Base-by-base conservation (phyloP, 2,113 vertebrate genomes). In the Pleuronectes platessa region DNA sequence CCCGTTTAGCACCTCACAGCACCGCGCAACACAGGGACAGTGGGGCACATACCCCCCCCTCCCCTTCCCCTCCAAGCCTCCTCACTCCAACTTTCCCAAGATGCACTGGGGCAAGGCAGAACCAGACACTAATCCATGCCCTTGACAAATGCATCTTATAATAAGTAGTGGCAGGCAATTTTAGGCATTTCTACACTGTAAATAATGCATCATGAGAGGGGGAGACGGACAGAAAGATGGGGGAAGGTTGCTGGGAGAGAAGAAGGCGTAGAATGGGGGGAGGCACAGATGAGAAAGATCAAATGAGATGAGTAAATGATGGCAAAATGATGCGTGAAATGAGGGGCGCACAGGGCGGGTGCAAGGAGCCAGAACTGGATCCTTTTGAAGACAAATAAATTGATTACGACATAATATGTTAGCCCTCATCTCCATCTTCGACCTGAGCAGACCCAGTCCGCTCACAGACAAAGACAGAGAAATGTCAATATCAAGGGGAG, bases 151-250 rank as follows among this genome's bases (percentile, higher is more conserved):
- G 91, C 89, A 87, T 92, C 81, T 83, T 85, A 89, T 91, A 88
- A 92, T 91, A 92, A 92, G 88, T 79, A 87, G 83, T 90, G 90
- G 86, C 92, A 92, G 91, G 85, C 90, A 92, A 93, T 92, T 91
- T 93, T 82, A 88, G 85, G 85, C 79, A 90, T 90, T 92, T 92
- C 81, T 80, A 89, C 85, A 84, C 82, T 87, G 31, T 31, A 93
- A 92, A 93, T 93, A 93, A 91, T 86, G 87, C 88, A 87, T 86
- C 40, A 68, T 61, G 55, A 61, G 81, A 69, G 71, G 53, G 51
- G 13, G 21, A 77, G 73, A 83, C 31, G 35, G 56, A 61, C 14
- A 70, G 60, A 71, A 66, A 58, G 35, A 67, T 4, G 49, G 60
- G 66, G 35, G n/a, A 42, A 27, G 35, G 47, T 54, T 69, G n/a